Evolutionary conservation across 2,888 invertebrate species (phyloP), one percentile per base, ranked within the genome.

Genomic region (Buathra laborator): DNA sequence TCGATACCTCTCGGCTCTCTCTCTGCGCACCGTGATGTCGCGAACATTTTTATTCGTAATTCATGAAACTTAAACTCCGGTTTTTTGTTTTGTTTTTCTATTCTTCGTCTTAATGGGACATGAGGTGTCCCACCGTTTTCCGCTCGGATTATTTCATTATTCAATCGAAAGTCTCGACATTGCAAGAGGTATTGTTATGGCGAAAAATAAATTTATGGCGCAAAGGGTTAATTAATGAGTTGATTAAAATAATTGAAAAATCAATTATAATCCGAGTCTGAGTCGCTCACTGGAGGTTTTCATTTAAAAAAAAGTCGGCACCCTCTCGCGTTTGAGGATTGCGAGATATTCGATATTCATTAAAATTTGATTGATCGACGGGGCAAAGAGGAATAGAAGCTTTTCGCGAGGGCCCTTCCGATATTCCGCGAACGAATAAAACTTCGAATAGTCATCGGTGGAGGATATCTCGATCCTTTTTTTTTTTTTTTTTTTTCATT

Each of bases 351-450:
- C 10, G 56, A 56, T 24, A 74, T n/a, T 46, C 46, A 74, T 62
- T 59, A 74, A 59, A 62, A 62, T 44, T 62, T 46, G 32, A 62
- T 74, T 44, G 74, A 62, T 74, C 72, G 70, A 9, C 37, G 29
- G 6, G 9, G 62, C 46, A 62, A 74, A 46, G 24, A 10, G 24
- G 12, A 19, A 48, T 19, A 56, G 10, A 4, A 48, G 74, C 46
- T 62, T 29, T n/a, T 16, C 19, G 44, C n/a, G n/a, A 77, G 29
- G 16, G n/a, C 43, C 43, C 44, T 14, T 29, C 10, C 46, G 24
- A 53, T 62, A 48, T 14, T 56, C n/a, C 9, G n/a, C 6, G 16
- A 14, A 9, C 37, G 32, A n/a, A 12, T 48, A 48, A 72, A 51
- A 12, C 37, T 32, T 66, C 37, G 9, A 44, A 71, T 71, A 0